These are phyloP conservation scores for Oconnorella tubifera DNA, from an alignment of 2,888 invertebrate species.

Conservation along the genomic window DNA sequence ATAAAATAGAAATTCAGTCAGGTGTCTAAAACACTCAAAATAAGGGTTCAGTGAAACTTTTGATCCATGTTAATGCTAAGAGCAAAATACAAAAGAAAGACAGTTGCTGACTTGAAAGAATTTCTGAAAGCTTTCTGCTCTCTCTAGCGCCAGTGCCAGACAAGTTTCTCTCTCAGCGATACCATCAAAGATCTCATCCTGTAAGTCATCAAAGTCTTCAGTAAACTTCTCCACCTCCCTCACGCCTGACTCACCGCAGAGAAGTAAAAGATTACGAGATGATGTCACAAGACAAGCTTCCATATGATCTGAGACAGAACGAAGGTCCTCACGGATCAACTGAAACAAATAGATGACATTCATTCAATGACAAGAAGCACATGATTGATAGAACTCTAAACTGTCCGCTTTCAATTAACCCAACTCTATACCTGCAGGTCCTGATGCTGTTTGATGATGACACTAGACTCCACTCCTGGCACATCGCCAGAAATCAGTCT, in stretches of 20 bases:
- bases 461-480: not conserved
- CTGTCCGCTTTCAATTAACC: too few species aligned
- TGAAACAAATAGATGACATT: too few species aligned
- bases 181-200: constrained; percentile 53
- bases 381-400: too few species aligned
- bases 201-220: constrained; percentile 48
- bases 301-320: constrained; percentile 23
- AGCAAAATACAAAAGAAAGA: too few species aligned
- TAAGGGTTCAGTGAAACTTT: too few species aligned
- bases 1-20: not conserved
- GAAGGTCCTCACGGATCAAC: not conserved
- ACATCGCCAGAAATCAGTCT: not conserved
- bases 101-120: not conserved
- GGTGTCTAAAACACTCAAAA: too few species aligned
- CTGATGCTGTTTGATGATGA: not conserved
- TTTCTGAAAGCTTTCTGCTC: constrained; percentile 38
- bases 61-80: too few species aligned
- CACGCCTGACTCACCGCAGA: constrained; percentile 50
- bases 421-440: not conserved
- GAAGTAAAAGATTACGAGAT: constrained; percentile 38
- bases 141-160: constrained; percentile 44
- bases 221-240: constrained; percentile 51
- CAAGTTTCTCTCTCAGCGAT: constrained; percentile 48
- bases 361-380: too few species aligned
- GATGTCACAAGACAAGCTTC: constrained; percentile 45